Percentiles rank a stretch among this genome's conserved stretches.
phyloP scores from a whole-genome alignment of 2,888 invertebrate genomes.

The Agrotis puta region DNA sequence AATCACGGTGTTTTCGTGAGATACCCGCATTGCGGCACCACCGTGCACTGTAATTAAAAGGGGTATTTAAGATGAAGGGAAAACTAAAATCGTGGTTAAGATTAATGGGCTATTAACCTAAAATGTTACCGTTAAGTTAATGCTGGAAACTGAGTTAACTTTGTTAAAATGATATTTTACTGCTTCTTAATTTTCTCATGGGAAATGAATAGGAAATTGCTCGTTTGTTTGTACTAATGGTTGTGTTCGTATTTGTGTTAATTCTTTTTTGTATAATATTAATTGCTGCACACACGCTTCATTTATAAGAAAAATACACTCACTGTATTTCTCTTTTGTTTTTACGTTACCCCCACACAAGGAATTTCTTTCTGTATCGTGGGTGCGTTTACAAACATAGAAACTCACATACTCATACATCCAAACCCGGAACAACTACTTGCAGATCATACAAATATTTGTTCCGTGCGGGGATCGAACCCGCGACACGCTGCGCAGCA shows the following conservation, averaged over 20 bases:
- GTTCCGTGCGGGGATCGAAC: no score
- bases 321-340: neutral
- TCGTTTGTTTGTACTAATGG: constrained; percentile 3
- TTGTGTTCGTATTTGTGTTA: neutral
- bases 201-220: constrained; percentile 26
- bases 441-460: no score
- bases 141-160: constrained; percentile 43
- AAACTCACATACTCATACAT: no score
- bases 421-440: no score
- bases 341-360: no score
- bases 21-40: constrained; percentile 61
- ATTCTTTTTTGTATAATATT: neutral
- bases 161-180: constrained; percentile 44
- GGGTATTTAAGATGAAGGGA: constrained; percentile 36
- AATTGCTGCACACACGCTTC: no score
- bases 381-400: no score
- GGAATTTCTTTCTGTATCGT: no score
- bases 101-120: constrained; percentile 53
- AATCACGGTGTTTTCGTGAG: constrained; percentile 38
- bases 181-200: constrained; percentile 32
- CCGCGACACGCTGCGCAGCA: no score
- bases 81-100: constrained; percentile 50
- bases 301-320: neutral
- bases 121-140: constrained; percentile 46
- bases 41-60: constrained; percentile 29